Evolutionary conservation across 2,797 vertebrate species (phyloP), one percentile per base, ranked within the genome.

Genomic region (Schizothorax lantsangensis): DNA sequence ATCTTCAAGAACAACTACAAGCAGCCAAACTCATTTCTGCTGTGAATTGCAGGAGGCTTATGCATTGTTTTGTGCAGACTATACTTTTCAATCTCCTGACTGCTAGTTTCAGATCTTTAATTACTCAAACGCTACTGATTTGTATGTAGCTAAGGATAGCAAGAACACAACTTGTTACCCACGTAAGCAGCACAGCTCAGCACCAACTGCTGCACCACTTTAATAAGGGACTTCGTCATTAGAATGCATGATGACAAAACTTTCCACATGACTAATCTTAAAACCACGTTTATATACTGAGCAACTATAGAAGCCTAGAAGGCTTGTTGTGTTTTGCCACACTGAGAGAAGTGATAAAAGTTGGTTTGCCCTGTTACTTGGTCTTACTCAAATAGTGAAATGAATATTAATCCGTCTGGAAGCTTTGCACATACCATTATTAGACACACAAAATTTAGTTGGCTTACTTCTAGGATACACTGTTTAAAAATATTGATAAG

Each of bases 51-150:
- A 10, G 36, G 36, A 79, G 36, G 21, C 9, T 21, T 15, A 11
- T 52, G 45, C 2, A 11, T 11, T 26, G 23, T 26, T 26, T 14
- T 30, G 14, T 4, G 14, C 43, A 30, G 14, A 5, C 26, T 5
- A 19, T 49, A 14, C 30, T 36, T 77, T 23, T 38, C 23, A 12
- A 8, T 57, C 2, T 17, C 23, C 11, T 40, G 15, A 82, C 33
- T 59, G 38, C 36, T 73, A 33, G n/a, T 59, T 54, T 71, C 36
- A 38, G n/a, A 33, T 38, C 66, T 81, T 69, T 52, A 69, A 69
- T 36, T 38, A 59, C 33, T 59, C 33, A 15, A 79, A 38, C 4
- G 10, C 19, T 52, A 71, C 33, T 71, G 30, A 38, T 38, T 17
- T 82, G 5, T 26, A 26, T 26, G 7, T 19, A 38, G 49, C 15